Percentiles rank a stretch among this genome's conserved stretches.
These are phyloP conservation scores for rabbit (Oryctolagus cuniculus) DNA, from an alignment of 2,113 vertebrate species.

Conservation along the genomic window mOryCun1.1 NC_091433.1:38477001-38477500, in stretches of 20 bases:
- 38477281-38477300: not conserved
- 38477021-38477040: not conserved
- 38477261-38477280: not conserved
- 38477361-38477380: not conserved
- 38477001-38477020: not conserved
- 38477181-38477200: not conserved
- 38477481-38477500: not conserved
- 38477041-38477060: not conserved
- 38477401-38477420: not conserved
- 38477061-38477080: not conserved
- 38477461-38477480: not conserved
- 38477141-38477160: not conserved
- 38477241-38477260: not conserved
- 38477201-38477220: not conserved
- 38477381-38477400: not conserved
- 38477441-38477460: not conserved
- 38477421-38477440: not conserved
- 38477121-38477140: not conserved
- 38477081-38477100: not conserved
- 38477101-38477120: not conserved
- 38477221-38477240: not conserved
- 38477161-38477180: not conserved
- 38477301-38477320: not conserved
- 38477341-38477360: not conserved
- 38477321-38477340: not conserved